These are phyloP conservation scores for Calliphora vicina DNA, from an alignment of 1,140 invertebrate genomes.

Conservation along the genomic window DNA sequence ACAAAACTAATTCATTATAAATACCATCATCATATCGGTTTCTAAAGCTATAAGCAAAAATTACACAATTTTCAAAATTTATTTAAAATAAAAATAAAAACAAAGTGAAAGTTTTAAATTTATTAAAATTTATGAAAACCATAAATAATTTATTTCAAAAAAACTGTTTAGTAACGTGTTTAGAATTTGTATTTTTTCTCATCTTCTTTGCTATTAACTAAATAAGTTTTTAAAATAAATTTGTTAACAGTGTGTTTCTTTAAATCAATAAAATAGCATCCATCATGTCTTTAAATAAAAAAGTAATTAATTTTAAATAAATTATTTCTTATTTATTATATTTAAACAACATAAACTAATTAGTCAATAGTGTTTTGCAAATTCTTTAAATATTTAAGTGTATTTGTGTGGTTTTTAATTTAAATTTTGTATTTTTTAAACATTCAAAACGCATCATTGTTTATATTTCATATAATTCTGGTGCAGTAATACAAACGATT, in stretches of 20 bases:
- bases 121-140: neutral
- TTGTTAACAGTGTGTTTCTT: neutral
- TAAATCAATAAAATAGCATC: neutral
- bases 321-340: neutral
- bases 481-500: too few species aligned
- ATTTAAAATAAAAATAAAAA: neutral
- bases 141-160: neutral
- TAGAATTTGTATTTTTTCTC: neutral
- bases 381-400: too few species aligned
- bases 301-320: neutral
- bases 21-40: too few species aligned
- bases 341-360: too few species aligned
- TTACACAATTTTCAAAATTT: too few species aligned
- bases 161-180: neutral
- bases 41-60: too few species aligned
- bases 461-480: too few species aligned
- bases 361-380: too few species aligned
- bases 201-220: too few species aligned
- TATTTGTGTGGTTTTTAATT: too few species aligned
- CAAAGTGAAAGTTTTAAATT: neutral
- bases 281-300: conserved; percentile 1
- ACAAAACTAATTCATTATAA: neutral
- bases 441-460: too few species aligned
- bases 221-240: neutral
- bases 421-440: too few species aligned